Evolutionary conservation across 2,888 invertebrate genomes (phyloP).

Genomic region (Pollenia angustigena): DNA sequence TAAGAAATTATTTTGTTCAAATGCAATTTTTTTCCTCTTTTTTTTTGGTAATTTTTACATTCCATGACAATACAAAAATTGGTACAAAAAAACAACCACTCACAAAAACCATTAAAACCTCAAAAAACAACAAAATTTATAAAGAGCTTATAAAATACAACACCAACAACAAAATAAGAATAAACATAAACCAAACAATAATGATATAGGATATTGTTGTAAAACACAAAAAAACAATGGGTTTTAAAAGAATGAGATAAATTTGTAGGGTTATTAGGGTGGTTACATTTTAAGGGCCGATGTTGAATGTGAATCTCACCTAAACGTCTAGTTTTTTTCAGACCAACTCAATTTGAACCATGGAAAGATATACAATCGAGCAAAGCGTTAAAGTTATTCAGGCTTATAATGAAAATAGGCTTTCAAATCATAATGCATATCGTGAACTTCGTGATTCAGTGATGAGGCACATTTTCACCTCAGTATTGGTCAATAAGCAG

Average conservation of each 20-base stretch:
- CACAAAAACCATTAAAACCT: conserved; percentile 66
- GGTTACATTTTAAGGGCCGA: too few relatives aligned
- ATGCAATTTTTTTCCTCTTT: conserved; percentile 47
- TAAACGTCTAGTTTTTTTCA: too few relatives aligned
- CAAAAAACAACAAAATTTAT: conserved; percentile 58
- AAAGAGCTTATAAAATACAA: conserved; percentile 52
- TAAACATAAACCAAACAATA: conserved; percentile 49
- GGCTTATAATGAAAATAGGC: too few relatives aligned
- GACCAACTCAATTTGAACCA: too few relatives aligned
- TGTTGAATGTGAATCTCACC: too few relatives aligned
- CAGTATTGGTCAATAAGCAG: too few relatives aligned
- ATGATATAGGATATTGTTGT: conserved; percentile 57
- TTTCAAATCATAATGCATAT: too few relatives aligned
- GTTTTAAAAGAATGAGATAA: conserved; percentile 23
- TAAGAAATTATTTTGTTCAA: conserved; percentile 46
- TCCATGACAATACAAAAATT: not conserved
- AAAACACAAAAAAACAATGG: not conserved
- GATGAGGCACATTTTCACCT: too few relatives aligned
- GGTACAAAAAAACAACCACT: not conserved
- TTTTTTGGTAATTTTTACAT: not conserved
- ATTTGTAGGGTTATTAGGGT: too few relatives aligned
- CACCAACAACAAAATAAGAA: conserved; percentile 21
- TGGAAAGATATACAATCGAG: too few relatives aligned
- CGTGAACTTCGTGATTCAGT: too few relatives aligned
- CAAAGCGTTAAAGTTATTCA: too few relatives aligned